Percentiles rank a stretch among this genome's conserved stretches.
These are phyloP conservation scores for Lithophane leautieri DNA, from an alignment of 2,888 invertebrate genomes.

Conservation along the genomic window DNA sequence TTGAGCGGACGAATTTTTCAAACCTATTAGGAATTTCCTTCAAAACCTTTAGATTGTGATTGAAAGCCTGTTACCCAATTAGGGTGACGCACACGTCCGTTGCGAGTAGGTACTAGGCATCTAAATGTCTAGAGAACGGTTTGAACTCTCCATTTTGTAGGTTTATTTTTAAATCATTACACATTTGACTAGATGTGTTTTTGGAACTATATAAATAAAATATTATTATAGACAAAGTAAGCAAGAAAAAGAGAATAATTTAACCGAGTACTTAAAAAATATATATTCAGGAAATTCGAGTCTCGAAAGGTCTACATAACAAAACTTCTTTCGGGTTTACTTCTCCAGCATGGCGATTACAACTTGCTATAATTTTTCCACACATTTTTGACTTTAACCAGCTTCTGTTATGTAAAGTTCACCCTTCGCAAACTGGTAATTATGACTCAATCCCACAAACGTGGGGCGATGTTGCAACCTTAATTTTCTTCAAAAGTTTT, in stretches of 20 bases:
- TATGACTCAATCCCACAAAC: constrained; percentile 12
- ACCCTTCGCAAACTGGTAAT: constrained; percentile 17
- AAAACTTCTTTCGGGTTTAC: background rate
- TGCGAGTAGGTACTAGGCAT: too few relatives aligned
- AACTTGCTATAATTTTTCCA: background rate
- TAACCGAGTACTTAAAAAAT: background rate
- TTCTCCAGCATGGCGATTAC: background rate
- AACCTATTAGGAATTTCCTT: too few relatives aligned
- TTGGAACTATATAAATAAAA: background rate
- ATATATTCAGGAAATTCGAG: background rate
- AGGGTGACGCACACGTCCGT: too few relatives aligned
- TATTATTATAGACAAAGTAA: background rate
- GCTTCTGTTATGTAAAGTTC: constrained; percentile 23
- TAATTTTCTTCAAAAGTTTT: constrained; percentile 19
- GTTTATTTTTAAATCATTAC: background rate
- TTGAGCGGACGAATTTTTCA: too few relatives aligned
- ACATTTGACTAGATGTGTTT: background rate
- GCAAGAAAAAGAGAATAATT: background rate
- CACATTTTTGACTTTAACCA: background rate
- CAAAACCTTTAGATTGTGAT: too few relatives aligned
- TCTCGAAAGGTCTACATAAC: background rate
- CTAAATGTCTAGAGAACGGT: background rate
- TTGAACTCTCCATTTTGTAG: background rate
- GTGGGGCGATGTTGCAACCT: constrained; percentile 4
- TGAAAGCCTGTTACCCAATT: too few relatives aligned